A percentile compares a stretch with the other conserved stretches of the same genome.
Evolutionary conservation across 2,888 invertebrate species (phyloP).

Genomic region (Orthonychiurus folsomi): DNA sequence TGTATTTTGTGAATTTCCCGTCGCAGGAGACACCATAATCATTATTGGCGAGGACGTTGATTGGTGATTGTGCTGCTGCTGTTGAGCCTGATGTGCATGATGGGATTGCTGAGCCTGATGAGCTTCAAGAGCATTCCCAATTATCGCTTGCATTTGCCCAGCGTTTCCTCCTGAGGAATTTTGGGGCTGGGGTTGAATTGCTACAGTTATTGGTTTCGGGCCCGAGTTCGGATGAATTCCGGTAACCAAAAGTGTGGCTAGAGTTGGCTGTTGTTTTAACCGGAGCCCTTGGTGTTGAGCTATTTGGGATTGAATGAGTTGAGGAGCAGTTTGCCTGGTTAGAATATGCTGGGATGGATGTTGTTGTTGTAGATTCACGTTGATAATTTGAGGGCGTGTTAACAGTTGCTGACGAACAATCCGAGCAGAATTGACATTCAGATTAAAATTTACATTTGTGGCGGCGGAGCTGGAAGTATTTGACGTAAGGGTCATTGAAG

Average conservation of each 20-base stretch:
- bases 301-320: conserved; percentile 7
- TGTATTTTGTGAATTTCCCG: conserved; percentile 7
- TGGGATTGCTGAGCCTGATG: not conserved
- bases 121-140: conserved; percentile 2
- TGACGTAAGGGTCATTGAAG: conserved; percentile 6
- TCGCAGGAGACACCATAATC: conserved; percentile 18
- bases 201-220: conserved; percentile 34
- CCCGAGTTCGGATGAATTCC: conserved; percentile 13
- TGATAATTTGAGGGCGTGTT: conserved; percentile 35
- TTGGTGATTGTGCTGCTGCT: conserved; percentile 2
- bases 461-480: conserved; percentile 16
- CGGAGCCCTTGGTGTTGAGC: conserved; percentile 19
- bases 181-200: conserved; percentile 39
- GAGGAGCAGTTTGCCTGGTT: conserved; percentile 11
- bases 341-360: conserved; percentile 8
- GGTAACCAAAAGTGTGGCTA: conserved; percentile 18
- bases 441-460: conserved; percentile 34
- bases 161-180: conserved; percentile 14
- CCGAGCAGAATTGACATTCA: conserved; percentile 29
- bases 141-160: conserved; percentile 6
- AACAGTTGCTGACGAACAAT: conserved; percentile 30
- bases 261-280: conserved; percentile 28
- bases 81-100: not conserved
- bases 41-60: conserved; percentile 8
- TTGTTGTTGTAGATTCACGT: conserved; percentile 29